Evolutionary conservation across 2,113 vertebrate species (phyloP), one percentile per base, ranked within the genome.

Genomic region (Antechinus stuartii): DNA sequence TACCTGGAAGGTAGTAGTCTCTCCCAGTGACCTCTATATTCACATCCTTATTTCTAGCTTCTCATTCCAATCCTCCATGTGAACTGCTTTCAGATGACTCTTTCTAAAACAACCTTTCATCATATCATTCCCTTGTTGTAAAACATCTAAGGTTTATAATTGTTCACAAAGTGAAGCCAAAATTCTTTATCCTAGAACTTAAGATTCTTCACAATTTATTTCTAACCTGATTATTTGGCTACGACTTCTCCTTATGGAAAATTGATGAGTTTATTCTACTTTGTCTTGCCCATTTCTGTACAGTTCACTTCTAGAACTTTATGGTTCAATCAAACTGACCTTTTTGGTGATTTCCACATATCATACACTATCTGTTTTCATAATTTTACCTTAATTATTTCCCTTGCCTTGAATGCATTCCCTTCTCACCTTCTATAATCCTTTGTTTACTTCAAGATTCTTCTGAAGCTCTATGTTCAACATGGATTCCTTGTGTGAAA

Each of bases 111-210:
- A 76, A 8, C 35, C 16, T 93, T 92, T 23, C 55, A 61, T 25
- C 84, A 14, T 46, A 10, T 52, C 14, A 55, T 0, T 89, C 24
- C 55, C 23, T 93, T 53, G 47, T 53, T 95, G 52, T 52, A 54
- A 94, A 61, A 26, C 1, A 30, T 94, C 23, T 35, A 93, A 1
- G 68, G 47, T 54, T 14, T 68, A 68, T 68, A 68, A 68, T 35
- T 76, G 68, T 6, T 9, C 52, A 14, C 93, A 92, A 53, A 93
- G 16, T 42, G 6, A 84, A 22, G 10, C 89, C 89, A 93, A n/a
- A 26, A 95, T 94, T 96, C 95, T 54, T 27, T 3, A 16, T n/a
- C 90, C 95, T 91, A 91, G 93, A 91, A 57, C 22, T 49, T 93
- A 93, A 92, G 96, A 76, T 92, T 8, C 27, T 84, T 92, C 35